Conservation (phyloP, 2,113 vertebrate species). For the Anguilla japonica region DNA sequence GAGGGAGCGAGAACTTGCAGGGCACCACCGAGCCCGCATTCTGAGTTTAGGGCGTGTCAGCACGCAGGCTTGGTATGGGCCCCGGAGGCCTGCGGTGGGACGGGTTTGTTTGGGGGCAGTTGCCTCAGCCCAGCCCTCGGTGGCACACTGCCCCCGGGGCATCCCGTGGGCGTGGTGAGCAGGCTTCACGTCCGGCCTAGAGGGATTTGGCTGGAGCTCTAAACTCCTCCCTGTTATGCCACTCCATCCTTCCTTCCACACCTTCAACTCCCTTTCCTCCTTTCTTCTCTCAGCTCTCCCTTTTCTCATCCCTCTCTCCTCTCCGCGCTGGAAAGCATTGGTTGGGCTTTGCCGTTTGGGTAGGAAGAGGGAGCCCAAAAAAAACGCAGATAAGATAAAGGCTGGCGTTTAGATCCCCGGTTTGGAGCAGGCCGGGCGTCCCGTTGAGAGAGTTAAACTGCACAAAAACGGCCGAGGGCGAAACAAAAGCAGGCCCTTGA, state of each 20-base stretch:
- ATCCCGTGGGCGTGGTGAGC: no score
- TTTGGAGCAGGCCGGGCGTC: conserved; percentile 5
- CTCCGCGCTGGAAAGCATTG: background rate
- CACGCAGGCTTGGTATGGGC: background rate
- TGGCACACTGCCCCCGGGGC: no score
- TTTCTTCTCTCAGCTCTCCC: background rate
- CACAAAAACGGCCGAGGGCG: conserved; percentile 1
- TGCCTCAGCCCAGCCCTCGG: no score
- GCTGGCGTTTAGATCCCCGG: conserved; percentile 17
- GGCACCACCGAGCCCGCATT: background rate
- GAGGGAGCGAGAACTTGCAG: no score
- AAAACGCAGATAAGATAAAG: background rate
- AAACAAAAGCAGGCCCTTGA: conserved; percentile 31
- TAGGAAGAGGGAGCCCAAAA: no score
- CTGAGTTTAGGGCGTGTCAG: background rate
- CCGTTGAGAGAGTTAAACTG: conserved; percentile 17
- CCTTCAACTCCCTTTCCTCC: no score
- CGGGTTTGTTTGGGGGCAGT: background rate
- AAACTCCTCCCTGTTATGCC: background rate
- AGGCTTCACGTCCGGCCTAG: background rate
- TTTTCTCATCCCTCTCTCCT: background rate
- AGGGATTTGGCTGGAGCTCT: no score
- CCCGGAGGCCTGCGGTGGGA: background rate
- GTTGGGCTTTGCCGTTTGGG: background rate
- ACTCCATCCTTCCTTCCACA: background rate